Conservation (phyloP, 2,888 invertebrate species). For the Bimastos eiseni region DNA sequence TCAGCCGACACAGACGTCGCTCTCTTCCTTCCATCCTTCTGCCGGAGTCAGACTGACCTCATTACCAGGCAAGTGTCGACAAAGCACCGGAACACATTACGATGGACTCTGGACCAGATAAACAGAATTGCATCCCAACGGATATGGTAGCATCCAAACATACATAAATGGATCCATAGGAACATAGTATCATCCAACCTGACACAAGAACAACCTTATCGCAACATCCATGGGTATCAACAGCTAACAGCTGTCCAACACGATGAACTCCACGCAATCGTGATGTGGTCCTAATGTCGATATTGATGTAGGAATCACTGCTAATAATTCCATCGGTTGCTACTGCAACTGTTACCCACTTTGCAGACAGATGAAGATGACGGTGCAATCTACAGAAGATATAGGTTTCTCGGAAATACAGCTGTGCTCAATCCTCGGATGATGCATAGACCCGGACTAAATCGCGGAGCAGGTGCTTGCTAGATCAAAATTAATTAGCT, state of each 20-base stretch:
- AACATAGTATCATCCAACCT: not conserved
- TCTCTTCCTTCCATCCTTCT: not conserved
- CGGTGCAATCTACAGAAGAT: not conserved
- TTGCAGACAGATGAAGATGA: not conserved
- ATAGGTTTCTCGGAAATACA: not conserved
- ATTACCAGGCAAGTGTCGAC: not conserved
- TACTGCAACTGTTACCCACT: not conserved
- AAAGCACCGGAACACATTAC: not conserved
- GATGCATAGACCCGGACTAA: not conserved
- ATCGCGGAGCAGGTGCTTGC: not conserved
- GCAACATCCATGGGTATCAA: not conserved
- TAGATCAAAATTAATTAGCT: not conserved
- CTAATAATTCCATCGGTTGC: too few species aligned
- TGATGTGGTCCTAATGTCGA: too few species aligned
- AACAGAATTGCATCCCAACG: not conserved
- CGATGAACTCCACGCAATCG: too few species aligned
- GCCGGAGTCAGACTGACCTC: not conserved
- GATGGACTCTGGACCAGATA: not conserved
- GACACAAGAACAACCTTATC: too few species aligned
- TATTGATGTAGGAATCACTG: too few species aligned
- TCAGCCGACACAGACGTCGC: not conserved
- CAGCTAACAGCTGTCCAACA: not conserved
- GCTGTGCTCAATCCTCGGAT: conserved; percentile 13
- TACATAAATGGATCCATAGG: not conserved
- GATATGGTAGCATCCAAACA: not conserved